Base-by-base conservation (phyloP, 64 coral and sea anemone genomes). In the Dendrophyllia cribrosa region DNA sequence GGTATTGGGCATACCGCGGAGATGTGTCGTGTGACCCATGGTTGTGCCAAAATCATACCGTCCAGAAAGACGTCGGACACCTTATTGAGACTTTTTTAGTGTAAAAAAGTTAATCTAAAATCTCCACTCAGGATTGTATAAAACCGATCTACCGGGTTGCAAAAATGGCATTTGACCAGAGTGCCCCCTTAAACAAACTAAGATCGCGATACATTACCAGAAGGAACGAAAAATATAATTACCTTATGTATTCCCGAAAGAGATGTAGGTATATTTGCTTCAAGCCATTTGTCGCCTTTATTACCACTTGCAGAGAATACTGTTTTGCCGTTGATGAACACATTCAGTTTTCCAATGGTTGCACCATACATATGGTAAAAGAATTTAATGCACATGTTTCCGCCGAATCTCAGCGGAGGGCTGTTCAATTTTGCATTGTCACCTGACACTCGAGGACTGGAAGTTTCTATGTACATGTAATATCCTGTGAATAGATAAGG, bases 301-400 rank as follows among this genome's bases (percentile, higher is more conserved):
- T 76, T 20, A 43, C 83, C 63, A 21, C 43, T 47, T 86, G 4
- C 50, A 48, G 16, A 22, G 67, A 86, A 86, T 4, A 69, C 20
- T 11, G 10, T 48, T 51, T 51, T 4, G 14, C 46, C n/a, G 15
- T 24, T 25, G 25, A 86, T 16, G 5, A 8, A 3, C 63, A 86
- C 83, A 5, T 51, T 70, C 4, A 86, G 64, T 9, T 8, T 12
- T 47, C 63, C 83, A 17, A 86, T 70, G 9, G 43, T 51, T 52
- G n/a, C 23, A 70, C 83, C 83, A 68, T 86, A 86, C 83, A 86
- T 86, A 48, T 86, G 83, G 43, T 86, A 86, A 25, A 20, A 86
- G 22, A 86, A 86, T 45, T 49, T 17, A 19, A 86, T 3, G 20
- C 83, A 86, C n/a, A 24, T 86, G 63, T 70, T 51, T 4, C 83